Evolutionary conservation across 2,113 vertebrate species (phyloP).

Genomic region (Corythaeola cristata): DNA sequence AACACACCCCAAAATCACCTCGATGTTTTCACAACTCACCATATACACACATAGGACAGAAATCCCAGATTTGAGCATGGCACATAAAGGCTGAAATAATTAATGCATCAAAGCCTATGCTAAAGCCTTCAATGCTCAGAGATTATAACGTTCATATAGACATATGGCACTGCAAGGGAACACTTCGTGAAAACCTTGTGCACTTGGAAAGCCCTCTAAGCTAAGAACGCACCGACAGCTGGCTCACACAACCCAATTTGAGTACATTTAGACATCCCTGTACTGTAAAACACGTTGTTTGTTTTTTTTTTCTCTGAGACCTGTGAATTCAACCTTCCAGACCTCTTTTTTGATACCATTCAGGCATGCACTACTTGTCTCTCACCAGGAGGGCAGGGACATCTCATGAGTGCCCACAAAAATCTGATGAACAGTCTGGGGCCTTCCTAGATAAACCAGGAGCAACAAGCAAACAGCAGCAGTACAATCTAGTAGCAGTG

Average conservation of each 20-base stretch:
- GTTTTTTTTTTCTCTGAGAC: not conserved
- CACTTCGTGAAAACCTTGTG: not conserved
- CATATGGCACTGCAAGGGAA: not conserved
- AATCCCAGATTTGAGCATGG: not conserved
- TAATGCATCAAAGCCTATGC: not conserved
- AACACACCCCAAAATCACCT: not conserved
- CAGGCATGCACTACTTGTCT: not conserved
- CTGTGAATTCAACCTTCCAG: not conserved
- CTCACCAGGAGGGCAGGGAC: rapidly evolving
- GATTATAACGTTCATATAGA: not conserved
- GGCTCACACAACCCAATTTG: not conserved
- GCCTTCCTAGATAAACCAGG: not conserved
- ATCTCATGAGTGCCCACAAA: not conserved
- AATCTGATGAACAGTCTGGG: not conserved
- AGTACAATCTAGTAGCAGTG: not conserved
- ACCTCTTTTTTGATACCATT: not conserved
- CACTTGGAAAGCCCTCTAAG: not conserved
- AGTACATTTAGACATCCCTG: not conserved
- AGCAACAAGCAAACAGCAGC: not conserved
- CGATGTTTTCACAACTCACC: not conserved
- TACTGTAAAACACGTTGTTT: not conserved
- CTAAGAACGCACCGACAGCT: not conserved
- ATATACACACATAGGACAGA: not conserved
- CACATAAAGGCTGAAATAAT: not conserved
- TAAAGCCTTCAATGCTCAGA: not conserved